These are phyloP conservation scores for Synergus laeviventris DNA, from an alignment of 2,888 invertebrate genomes.

Conservation along the genomic window DNA sequence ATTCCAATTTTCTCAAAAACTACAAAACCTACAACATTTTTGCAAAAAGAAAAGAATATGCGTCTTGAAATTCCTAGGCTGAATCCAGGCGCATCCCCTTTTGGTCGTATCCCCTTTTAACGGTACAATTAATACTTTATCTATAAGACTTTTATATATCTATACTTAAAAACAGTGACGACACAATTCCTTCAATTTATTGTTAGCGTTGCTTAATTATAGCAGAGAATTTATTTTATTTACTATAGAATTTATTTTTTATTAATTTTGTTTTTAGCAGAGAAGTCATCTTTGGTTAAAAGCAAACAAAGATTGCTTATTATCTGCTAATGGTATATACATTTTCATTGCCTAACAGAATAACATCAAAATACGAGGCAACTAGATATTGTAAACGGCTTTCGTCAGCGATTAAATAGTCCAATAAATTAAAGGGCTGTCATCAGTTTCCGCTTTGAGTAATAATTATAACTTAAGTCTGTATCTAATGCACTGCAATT, in stretches of 20 bases:
- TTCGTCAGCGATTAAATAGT: slow-evolving; percentile 72
- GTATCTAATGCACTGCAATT: no score
- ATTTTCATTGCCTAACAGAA: slow-evolving; percentile 65
- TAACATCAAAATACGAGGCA: slow-evolving; percentile 70
- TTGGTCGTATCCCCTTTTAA: no score
- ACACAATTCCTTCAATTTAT: slow-evolving; percentile 9
- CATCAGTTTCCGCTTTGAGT: slow-evolving; percentile 52
- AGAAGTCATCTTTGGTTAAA: not conserved
- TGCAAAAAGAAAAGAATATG: no score
- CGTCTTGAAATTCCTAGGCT: no score
- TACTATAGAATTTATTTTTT: no score
- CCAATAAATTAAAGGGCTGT: slow-evolving; percentile 57
- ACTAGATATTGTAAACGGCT: slow-evolving; percentile 60
- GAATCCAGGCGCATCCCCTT: no score
- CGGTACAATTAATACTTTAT: no score
- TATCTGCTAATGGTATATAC: slow-evolving; percentile 32
- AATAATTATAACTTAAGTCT: slow-evolving; percentile 62
- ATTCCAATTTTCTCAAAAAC: no score
- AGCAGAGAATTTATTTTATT: no score
- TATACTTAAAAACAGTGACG: slow-evolving; percentile 36
- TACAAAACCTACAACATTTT: no score
- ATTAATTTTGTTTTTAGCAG: slow-evolving; percentile 10
- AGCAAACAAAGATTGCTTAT: not conserved
- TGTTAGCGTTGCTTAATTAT: slow-evolving; percentile 22
- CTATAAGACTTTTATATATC: no score